phyloP scores from a whole-genome alignment of 1,140 invertebrate species.

The Diploscapter pachys region DNA sequence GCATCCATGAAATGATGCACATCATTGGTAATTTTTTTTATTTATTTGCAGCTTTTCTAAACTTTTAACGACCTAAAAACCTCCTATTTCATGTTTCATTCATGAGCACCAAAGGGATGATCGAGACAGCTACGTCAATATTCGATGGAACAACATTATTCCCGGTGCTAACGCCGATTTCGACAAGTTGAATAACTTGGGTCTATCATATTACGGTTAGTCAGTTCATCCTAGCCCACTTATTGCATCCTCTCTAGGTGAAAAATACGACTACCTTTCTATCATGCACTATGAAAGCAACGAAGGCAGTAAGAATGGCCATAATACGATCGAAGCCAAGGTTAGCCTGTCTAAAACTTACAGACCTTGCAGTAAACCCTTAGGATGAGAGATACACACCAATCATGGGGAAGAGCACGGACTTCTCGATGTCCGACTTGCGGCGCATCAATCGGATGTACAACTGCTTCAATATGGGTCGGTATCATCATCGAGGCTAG shows the following conservation, averaged over 20 bases:
- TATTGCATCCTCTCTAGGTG: not conserved
- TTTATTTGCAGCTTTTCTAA: not conserved
- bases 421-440: conserved; percentile 55
- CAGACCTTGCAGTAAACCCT: not conserved
- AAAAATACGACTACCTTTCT: conserved; percentile 55
- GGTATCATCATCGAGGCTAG: too few relatives aligned
- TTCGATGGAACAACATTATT: conserved; percentile 54
- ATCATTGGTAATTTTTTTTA: conserved; percentile 48
- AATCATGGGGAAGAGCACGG: conserved; percentile 56
- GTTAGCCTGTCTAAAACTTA: not conserved
- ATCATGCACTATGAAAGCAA: conserved; percentile 48
- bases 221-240: too few relatives aligned
- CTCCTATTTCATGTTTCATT: conserved; percentile 45
- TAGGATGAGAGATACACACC: conserved; percentile 39
- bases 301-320: conserved; percentile 52
- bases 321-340: conserved; percentile 56
- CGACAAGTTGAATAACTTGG: conserved; percentile 51
- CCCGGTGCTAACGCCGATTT: conserved; percentile 57
- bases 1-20: conserved; percentile 59
- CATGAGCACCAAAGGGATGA: conserved; percentile 58
- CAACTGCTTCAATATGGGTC: conserved; percentile 32
- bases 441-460: conserved; percentile 55
- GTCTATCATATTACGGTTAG: conserved; percentile 52
- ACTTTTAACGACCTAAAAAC: conserved; percentile 2
- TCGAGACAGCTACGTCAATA: conserved; percentile 50